These are phyloP conservation scores for Orthosia incerta DNA, from an alignment of 2,888 invertebrate species.

Conservation along the genomic window DNA sequence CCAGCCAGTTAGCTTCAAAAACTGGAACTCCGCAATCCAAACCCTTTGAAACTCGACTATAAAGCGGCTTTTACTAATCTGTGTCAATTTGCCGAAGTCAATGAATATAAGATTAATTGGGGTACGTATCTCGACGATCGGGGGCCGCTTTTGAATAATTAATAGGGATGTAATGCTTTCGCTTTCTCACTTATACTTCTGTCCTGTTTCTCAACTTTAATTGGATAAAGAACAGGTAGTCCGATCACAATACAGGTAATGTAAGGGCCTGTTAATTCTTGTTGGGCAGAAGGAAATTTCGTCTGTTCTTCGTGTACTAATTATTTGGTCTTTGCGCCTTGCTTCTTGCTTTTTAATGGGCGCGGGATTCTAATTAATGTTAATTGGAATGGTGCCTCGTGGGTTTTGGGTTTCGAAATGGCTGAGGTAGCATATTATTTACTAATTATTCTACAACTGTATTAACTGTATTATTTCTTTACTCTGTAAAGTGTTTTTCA, in stretches of 20 bases:
- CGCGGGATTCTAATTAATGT: constrained; percentile 44
- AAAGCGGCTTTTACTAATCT: constrained; percentile 74
- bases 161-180: constrained; percentile 61
- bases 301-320: constrained; percentile 17
- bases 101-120: constrained; percentile 80
- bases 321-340: constrained; percentile 34
- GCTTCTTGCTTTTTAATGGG: constrained; percentile 43
- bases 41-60: constrained; percentile 61
- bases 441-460: constrained; percentile 23
- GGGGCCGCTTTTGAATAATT: constrained; percentile 74
- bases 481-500: too few relatives aligned
- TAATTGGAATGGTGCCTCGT: constrained; percentile 39
- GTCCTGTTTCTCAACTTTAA: constrained; percentile 46
- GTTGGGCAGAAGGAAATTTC: constrained; percentile 41
- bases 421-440: neutral
- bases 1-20: constrained; percentile 24
- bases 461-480: neutral
- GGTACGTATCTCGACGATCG: constrained; percentile 72
- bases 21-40: constrained; percentile 33
- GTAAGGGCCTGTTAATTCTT: constrained; percentile 58
- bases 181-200: constrained; percentile 29
- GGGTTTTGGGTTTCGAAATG: constrained; percentile 19
- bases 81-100: constrained; percentile 76
- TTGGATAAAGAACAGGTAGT: constrained; percentile 61
- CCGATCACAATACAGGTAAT: constrained; percentile 49